Evolutionary conservation across 92 coral and sea anemone species (phyloP).

Genomic region (Micromussa lordhowensis): DNA sequence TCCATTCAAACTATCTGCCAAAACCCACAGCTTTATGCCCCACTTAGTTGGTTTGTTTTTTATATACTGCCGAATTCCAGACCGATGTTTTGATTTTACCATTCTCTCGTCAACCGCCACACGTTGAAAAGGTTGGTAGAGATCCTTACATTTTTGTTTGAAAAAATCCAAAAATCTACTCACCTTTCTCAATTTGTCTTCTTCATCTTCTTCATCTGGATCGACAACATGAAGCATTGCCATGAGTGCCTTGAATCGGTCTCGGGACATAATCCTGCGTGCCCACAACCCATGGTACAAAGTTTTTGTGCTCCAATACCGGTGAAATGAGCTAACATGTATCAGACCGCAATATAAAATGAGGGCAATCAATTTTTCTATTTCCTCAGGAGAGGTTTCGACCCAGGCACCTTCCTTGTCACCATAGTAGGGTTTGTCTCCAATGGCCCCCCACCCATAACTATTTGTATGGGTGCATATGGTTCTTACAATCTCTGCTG

Average conservation of each 20-base stretch:
- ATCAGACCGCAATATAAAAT: slow-evolving; percentile 67
- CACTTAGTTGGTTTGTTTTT: slow-evolving; percentile 66
- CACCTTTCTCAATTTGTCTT: slow-evolving; percentile 66
- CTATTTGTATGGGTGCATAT: slow-evolving; percentile 58
- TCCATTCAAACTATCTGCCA: slow-evolving; percentile 58
- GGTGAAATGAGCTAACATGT: slow-evolving; percentile 47
- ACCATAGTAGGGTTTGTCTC: slow-evolving; percentile 49
- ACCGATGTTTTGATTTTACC: slow-evolving; percentile 73
- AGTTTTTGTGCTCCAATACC: slow-evolving; percentile 76
- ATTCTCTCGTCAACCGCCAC: slow-evolving; percentile 71
- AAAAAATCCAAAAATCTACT: slow-evolving; percentile 41
- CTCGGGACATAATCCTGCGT: slow-evolving; percentile 48
- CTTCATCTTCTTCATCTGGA: slow-evolving; percentile 33
- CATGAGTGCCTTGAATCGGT: slow-evolving; percentile 70
- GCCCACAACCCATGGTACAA: slow-evolving; percentile 72
- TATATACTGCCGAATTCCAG: slow-evolving; percentile 68
- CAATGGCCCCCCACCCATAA: slow-evolving; percentile 58
- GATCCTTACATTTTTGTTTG: slow-evolving; percentile 45
- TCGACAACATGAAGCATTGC: slow-evolving; percentile 69
- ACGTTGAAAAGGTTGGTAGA: slow-evolving; percentile 66
- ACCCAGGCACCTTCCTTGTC: slow-evolving; percentile 66
- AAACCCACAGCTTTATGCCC: slow-evolving; percentile 66
- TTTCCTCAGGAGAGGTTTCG: slow-evolving; percentile 62
- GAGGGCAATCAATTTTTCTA: slow-evolving; percentile 67
- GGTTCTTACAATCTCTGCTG: too few relatives aligned